Percentiles rank a stretch among this genome's conserved stretches.
These are phyloP conservation scores for Drosophila carrolli DNA, from an alignment of 1,140 invertebrate species.

Conservation along the genomic window DNA sequence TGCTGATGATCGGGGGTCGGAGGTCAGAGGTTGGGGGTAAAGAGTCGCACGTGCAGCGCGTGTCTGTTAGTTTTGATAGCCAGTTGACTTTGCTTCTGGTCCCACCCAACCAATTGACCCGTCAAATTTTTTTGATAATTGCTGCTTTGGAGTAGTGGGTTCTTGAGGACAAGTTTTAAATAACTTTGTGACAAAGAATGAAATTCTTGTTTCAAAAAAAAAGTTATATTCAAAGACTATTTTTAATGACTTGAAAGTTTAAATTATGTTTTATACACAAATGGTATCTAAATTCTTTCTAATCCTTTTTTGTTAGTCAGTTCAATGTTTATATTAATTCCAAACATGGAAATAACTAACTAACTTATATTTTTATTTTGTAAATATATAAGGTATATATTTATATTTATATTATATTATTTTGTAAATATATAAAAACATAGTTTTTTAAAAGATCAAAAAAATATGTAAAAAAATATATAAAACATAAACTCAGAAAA, in stretches of 20 bases:
- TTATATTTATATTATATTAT: too few species aligned
- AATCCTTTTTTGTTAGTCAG: too few species aligned
- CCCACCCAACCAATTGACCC: slow-evolving; percentile 45
- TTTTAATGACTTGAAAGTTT: neutral
- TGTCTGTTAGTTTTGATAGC: slow-evolving; percentile 75
- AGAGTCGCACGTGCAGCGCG: slow-evolving; percentile 65
- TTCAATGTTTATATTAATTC: too few species aligned
- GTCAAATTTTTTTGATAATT: slow-evolving; percentile 77
- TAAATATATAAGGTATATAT: too few species aligned
- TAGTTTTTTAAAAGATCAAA: too few species aligned
- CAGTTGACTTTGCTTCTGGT: slow-evolving; percentile 57
- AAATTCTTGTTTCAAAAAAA: neutral
- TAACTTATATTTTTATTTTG: too few species aligned
- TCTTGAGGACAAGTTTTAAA: neutral
- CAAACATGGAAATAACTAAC: too few species aligned
- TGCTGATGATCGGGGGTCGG: slow-evolving; percentile 16
- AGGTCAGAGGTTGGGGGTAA: neutral
- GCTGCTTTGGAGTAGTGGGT: slow-evolving; percentile 15
- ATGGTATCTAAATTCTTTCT: too few species aligned
- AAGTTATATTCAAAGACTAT: neutral
- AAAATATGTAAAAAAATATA: too few species aligned
- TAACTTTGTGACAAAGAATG: neutral
- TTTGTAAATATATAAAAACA: too few species aligned
- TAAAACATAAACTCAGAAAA: too few species aligned
- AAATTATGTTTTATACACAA: neutral